Evolutionary conservation across 2,797 vertebrate species (phyloP).

Genomic region (Dendrocincla tyrannina): DNA sequence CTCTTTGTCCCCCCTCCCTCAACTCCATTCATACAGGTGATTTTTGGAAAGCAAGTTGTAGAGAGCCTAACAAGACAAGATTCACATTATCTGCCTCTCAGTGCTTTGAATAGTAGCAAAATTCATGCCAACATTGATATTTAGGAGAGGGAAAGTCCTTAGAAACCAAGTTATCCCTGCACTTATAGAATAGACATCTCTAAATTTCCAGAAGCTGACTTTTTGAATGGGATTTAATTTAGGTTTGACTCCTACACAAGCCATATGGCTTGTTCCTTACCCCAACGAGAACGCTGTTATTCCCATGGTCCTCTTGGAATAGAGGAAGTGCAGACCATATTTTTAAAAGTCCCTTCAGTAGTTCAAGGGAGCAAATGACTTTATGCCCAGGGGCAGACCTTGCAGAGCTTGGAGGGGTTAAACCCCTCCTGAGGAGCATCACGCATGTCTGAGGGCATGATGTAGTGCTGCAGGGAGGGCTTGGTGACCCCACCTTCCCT

Average conservation of each 20-base stretch:
- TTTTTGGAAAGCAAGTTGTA: neutral
- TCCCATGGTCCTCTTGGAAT: neutral
- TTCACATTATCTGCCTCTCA: accelerated
- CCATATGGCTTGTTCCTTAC: neutral
- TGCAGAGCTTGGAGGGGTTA: neutral
- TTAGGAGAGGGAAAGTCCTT: neutral
- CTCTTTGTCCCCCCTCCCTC: neutral
- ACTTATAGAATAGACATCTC: neutral
- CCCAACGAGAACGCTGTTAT: accelerated
- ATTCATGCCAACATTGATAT: neutral
- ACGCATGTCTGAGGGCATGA: neutral
- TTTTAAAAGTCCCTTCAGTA: neutral
- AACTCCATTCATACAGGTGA: neutral
- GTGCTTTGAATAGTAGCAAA: neutral
- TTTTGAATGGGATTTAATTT: neutral
- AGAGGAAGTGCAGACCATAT: neutral
- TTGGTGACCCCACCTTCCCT: neutral
- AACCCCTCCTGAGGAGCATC: neutral
- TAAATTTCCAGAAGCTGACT: neutral
- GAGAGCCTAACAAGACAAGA: neutral
- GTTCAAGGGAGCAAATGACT: neutral
- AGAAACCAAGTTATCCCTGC: neutral
- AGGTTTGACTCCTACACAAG: neutral
- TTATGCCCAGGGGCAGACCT: neutral
- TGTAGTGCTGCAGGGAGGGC: neutral